These are phyloP conservation scores for Drosophila sordidula DNA, from an alignment of 2,888 invertebrate species.

Conservation along the genomic window DNA sequence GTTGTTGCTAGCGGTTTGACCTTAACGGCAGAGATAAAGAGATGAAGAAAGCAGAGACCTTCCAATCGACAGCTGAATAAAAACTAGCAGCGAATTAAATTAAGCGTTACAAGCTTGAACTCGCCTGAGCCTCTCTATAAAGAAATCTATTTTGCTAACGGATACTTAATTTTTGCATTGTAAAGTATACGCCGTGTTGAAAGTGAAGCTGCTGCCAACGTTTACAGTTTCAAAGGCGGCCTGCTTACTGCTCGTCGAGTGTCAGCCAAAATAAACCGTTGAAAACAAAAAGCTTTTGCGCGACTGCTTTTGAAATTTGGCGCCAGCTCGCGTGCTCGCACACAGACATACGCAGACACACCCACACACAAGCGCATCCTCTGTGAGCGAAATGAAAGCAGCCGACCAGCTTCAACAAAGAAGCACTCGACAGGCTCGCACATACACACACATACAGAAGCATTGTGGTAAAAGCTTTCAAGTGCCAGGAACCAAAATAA, in stretches of 20 bases:
- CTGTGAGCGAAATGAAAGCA: slow-evolving; percentile 48
- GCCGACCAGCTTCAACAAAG: slow-evolving; percentile 66
- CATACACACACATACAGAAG: slow-evolving; percentile 21
- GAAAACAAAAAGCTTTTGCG: slow-evolving; percentile 70
- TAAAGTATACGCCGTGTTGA: slow-evolving; percentile 38
- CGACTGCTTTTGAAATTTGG: slow-evolving; percentile 78
- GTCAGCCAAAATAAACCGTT: slow-evolving; percentile 71
- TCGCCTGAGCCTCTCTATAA: not conserved
- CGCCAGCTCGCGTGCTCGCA: slow-evolving; percentile 55
- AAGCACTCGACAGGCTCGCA: slow-evolving; percentile 64
- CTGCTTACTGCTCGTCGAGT: slow-evolving; percentile 47
- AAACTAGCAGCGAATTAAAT: slow-evolving; percentile 22
- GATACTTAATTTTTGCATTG: slow-evolving; percentile 17
- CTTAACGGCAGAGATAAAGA: slow-evolving; percentile 38
- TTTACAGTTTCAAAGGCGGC: slow-evolving; percentile 71
- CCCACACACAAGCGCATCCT: slow-evolving; percentile 26
- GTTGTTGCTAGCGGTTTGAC: slow-evolving; percentile 69
- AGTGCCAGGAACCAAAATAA: slow-evolving; percentile 69
- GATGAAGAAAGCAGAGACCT: slow-evolving; percentile 5
- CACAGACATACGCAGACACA: slow-evolving; percentile 12
- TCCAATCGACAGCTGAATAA: slow-evolving; percentile 18
- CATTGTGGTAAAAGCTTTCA: slow-evolving; percentile 79
- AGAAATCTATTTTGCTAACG: not conserved
- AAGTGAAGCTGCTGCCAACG: slow-evolving; percentile 51
- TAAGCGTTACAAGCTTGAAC: not conserved